These are phyloP conservation scores for Drosophila sproati DNA, from an alignment of 1,140 invertebrate species.

Conservation along the genomic window DNA sequence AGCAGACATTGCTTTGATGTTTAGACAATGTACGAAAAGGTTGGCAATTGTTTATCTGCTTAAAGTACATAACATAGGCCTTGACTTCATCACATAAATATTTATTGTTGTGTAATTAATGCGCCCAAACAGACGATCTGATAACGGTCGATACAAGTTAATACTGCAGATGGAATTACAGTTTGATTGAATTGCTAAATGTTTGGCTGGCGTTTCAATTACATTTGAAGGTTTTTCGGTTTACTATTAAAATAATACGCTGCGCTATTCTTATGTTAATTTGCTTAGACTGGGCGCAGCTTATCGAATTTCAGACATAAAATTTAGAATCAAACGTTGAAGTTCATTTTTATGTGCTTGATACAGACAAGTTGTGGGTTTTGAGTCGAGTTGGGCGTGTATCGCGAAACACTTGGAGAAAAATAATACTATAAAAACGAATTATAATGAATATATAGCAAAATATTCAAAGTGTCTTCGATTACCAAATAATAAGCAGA, in stretches of 20 bases:
- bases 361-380: constrained; percentile 17
- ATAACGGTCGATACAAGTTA: constrained; percentile 10
- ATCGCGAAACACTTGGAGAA: not conserved
- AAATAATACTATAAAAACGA: not conserved
- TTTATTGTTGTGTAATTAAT: constrained; percentile 46
- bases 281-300: constrained; percentile 33
- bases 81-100: constrained; percentile 39
- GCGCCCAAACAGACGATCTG: constrained; percentile 3
- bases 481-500: too few relatives aligned
- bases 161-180: constrained; percentile 36
- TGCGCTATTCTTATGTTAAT: constrained; percentile 62
- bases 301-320: constrained; percentile 35
- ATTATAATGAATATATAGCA: not conserved
- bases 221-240: constrained; percentile 44
- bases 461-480: too few relatives aligned
- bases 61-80: constrained; percentile 42
- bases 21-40: constrained; percentile 3
- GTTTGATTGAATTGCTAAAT: constrained; percentile 41
- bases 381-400: not conserved
- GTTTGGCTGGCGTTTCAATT: constrained; percentile 48
- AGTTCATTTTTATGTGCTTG: constrained; percentile 27
- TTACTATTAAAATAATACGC: constrained; percentile 15
- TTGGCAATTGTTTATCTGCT: constrained; percentile 54
- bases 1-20: constrained; percentile 23
- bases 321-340: constrained; percentile 32